Base-by-base conservation (phyloP, 1,140 invertebrate genomes). In the Camponotus floridanus region DNA sequence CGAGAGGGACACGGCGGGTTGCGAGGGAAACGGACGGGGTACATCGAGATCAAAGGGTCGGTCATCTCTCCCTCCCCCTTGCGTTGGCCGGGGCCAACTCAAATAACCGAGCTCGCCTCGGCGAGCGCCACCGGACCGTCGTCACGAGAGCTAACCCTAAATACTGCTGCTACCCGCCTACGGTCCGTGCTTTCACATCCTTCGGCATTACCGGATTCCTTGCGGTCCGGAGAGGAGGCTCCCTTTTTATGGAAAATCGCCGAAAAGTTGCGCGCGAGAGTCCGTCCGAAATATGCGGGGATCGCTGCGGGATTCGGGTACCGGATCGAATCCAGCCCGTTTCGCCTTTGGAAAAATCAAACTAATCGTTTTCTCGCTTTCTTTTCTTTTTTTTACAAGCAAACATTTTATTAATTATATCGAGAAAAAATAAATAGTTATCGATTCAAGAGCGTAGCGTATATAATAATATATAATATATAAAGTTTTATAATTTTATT, bases 1-100 rank as follows among this genome's bases (percentile, higher is more conserved):
- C 87, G 87, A 85, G 86, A 87, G 87, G 85, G 91, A 89, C 87
- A 91, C 86, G 86, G 89, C 86, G 90, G 87, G 80, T 85, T 57
- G 36, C 57, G 89, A 80, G 76, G 78, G 84, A 71, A 81, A 64
- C 59, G 86, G 86, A 79, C 42, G 42, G 61, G 84, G 84, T 79
- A 90, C 87, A 88, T 90, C 92, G 93, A 95, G 94, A 95, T 95
- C 94, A 95, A 95, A 95, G 94, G 93, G 93, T 92, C 91, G 93
- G 91, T 94, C 92, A 93, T 93, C 92, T 91, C 92, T 59, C 91
- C 92, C 21, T 90, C 91, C 91, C 48, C 48, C 15, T 51, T 15
- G 91, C 91, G 91, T 88, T 51, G 67, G 89, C 90, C 93, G 87
- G 91, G 90, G 92, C 93, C 93, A 95, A 95, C 92, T 95, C 94